A percentile compares a stretch with the other conserved stretches of the same genome.
These are phyloP conservation scores for Nematolebias whitei DNA, from an alignment of 2,113 vertebrate species.

Conservation along the genomic window DNA sequence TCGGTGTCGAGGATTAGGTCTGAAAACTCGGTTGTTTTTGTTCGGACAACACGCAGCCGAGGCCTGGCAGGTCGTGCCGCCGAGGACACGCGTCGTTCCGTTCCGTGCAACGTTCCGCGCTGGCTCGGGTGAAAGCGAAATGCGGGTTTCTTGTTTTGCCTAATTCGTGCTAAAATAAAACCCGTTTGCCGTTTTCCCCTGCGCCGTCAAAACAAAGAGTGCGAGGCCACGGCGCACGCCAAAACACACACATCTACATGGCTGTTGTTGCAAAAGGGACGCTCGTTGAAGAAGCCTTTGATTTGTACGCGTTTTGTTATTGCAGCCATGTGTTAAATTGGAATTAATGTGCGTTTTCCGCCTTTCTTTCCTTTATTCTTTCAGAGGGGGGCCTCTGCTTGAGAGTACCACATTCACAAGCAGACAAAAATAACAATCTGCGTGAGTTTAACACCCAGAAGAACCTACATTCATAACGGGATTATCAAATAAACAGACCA, in stretches of 20 bases:
- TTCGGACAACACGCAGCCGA: conserved; percentile 5
- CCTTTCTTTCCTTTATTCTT: neutral
- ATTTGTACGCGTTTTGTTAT: neutral
- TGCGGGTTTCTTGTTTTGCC: conserved; percentile 2
- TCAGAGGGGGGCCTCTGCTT: conserved; percentile 52
- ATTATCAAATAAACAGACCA: neutral
- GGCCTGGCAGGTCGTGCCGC: conserved; percentile 1
- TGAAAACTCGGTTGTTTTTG: conserved; percentile 53
- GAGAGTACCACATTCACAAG: conserved; percentile 41
- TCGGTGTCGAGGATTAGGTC: conserved; percentile 69
- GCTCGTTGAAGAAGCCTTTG: neutral
- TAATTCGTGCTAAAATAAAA: conserved; percentile 10
- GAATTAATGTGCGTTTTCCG: neutral
- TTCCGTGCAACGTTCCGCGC: neutral
- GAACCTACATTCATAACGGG: no score
- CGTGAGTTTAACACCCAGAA: neutral
- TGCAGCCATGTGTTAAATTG: rapidly evolving
- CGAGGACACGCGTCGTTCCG: neutral
- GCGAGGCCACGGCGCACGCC: conserved; percentile 49
- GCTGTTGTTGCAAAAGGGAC: neutral
- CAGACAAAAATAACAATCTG: neutral
- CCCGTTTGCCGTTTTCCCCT: conserved; percentile 42
- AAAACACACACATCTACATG: neutral
- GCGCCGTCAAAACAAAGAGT: conserved; percentile 78
- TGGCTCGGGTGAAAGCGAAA: neutral